Evolutionary conservation across 2,888 invertebrate species (phyloP).

Genomic region (Catocala sponsa): DNA sequence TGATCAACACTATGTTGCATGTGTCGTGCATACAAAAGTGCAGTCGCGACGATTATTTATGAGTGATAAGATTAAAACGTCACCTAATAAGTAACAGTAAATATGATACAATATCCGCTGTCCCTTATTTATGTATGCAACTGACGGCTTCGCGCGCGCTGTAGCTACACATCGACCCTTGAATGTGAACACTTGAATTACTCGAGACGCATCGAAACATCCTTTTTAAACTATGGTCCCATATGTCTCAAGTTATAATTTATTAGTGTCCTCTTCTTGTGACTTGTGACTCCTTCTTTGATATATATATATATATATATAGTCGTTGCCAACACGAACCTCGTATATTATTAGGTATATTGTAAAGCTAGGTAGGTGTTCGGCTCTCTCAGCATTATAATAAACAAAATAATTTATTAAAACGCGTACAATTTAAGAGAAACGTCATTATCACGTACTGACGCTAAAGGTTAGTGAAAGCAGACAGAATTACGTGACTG

Average conservation of each 20-base stretch:
- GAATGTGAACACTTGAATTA: slow-evolving; percentile 17
- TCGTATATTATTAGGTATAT: too few relatives aligned
- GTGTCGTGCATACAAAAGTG: slow-evolving; percentile 12
- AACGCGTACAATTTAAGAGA: slow-evolving; percentile 25
- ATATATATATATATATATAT: too few relatives aligned
- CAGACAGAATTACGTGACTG: slow-evolving; percentile 60
- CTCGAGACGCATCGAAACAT: slow-evolving; percentile 28
- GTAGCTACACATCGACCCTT: slow-evolving; percentile 14
- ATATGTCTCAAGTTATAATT: slow-evolving; percentile 3
- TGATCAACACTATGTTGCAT: slow-evolving; percentile 26
- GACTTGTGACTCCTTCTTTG: too few relatives aligned
- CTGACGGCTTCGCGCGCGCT: slow-evolving; percentile 9
- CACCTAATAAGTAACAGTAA: slow-evolving; percentile 24
- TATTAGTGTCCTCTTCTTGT: background rate
- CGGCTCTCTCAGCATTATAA: too few relatives aligned
- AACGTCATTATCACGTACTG: slow-evolving; percentile 44
- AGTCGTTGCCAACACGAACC: too few relatives aligned
- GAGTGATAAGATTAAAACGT: slow-evolving; percentile 31
- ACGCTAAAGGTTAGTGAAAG: slow-evolving; percentile 57
- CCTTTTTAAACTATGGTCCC: slow-evolving; percentile 15
- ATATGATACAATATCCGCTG: slow-evolving; percentile 20
- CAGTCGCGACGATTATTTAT: slow-evolving; percentile 10
- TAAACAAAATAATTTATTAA: background rate
- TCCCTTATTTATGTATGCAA: slow-evolving; percentile 16
- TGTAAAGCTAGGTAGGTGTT: too few relatives aligned